These are phyloP conservation scores for Cirrhinus molitorella DNA, from an alignment of 2,797 vertebrate genomes.

Conservation along the genomic window DNA sequence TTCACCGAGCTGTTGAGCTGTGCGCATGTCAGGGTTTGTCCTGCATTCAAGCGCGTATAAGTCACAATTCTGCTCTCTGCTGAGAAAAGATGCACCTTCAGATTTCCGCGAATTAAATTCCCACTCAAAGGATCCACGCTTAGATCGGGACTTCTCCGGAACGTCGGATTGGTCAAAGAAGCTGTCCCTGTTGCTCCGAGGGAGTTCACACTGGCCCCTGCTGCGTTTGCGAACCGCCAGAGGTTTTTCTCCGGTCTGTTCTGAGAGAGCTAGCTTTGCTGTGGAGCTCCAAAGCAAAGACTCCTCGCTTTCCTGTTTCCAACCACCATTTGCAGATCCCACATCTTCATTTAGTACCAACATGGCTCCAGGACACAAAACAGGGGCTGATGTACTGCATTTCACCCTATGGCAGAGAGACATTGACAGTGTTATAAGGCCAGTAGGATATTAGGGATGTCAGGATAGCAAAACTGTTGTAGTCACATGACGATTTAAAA, in stretches of 20 bases:
- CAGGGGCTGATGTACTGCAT: constrained; percentile 71
- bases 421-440: neutral
- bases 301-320: constrained; percentile 54
- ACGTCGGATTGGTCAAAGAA: neutral
- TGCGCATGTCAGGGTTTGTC: constrained; percentile 8
- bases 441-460: too few species aligned
- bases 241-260: constrained; percentile 20
- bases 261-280: neutral
- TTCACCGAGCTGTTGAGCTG: neutral
- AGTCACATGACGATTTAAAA: too few species aligned
- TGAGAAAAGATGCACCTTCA: constrained; percentile 10
- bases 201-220: constrained; percentile 40
- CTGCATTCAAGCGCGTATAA: constrained; percentile 55
- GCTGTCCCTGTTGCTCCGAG: constrained; percentile 31
- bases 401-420: constrained; percentile 68
- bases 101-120: constrained; percentile 29
- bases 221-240: constrained; percentile 48
- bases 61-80: constrained; percentile 32
- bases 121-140: constrained; percentile 52
- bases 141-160: constrained; percentile 47
- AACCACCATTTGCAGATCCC: constrained; percentile 13
- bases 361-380: constrained; percentile 62
- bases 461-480: too few species aligned
- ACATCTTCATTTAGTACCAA: constrained; percentile 41
- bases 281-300: constrained; percentile 20